phyloP scores from a whole-genome alignment of 2,888 invertebrate genomes.

The Malthinus seriepunctatus region DNA sequence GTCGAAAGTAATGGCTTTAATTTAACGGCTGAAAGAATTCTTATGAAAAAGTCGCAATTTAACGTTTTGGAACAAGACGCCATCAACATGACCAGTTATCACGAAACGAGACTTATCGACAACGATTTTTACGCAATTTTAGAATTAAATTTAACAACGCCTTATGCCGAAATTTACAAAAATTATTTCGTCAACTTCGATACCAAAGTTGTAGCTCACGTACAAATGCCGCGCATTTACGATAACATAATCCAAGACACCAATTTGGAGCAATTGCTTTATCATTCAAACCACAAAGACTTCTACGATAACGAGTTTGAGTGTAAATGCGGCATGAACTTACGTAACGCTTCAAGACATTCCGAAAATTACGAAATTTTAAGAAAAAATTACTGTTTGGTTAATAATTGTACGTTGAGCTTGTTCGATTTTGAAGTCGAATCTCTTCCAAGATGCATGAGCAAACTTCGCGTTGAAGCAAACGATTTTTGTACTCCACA shows the following conservation, averaged over 20 bases:
- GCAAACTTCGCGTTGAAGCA: conserved; percentile 2
- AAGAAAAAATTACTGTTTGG: conserved; percentile 16
- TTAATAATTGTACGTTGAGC: conserved; percentile 14
- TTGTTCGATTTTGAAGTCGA: conserved; percentile 21
- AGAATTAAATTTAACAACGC: conserved; percentile 9
- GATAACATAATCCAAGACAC: conserved; percentile 6
- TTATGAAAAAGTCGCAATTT: conserved; percentile 9
- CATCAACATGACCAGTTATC: conserved; percentile 3
- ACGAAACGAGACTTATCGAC: conserved; percentile 14
- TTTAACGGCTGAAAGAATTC: conserved; percentile 5
- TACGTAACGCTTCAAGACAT: conserved; percentile 7
- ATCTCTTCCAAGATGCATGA: conserved; percentile 10
- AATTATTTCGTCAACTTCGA: conserved; percentile 12
- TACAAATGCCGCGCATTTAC: conserved; percentile 7
- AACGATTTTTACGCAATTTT: conserved; percentile 12
- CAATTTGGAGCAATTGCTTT: neutral
- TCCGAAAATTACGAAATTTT: conserved; percentile 20
- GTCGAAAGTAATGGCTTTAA: conserved; percentile 7
- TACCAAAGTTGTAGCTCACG: neutral
- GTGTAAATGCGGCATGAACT: conserved; percentile 15
- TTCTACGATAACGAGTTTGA: conserved; percentile 16
- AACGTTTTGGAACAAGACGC: neutral
- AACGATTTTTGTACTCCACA: conserved; percentile 9
- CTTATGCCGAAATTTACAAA: conserved; percentile 15
- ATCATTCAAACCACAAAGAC: conserved; percentile 16